A percentile compares a stretch with the other conserved stretches of the same genome.
These are phyloP conservation scores for Marisa cornuarietis DNA, from an alignment of 1,140 invertebrate genomes.

Conservation along the genomic window DNA sequence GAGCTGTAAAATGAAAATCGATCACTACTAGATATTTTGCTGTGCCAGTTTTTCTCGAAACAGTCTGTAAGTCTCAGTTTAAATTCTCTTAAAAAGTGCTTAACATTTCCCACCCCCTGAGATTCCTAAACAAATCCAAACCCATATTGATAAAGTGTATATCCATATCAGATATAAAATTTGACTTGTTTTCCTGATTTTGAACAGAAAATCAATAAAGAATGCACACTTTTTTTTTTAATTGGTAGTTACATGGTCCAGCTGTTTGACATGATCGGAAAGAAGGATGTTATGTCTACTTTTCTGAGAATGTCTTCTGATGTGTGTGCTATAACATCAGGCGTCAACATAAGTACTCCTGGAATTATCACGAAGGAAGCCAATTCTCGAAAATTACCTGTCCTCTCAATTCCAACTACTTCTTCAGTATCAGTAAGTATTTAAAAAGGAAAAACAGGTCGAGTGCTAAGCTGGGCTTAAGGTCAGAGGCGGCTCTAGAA, in stretches of 20 bases:
- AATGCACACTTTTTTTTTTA: background rate
- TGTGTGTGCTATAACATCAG: background rate
- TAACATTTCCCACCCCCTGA: too few species aligned
- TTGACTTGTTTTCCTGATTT: background rate
- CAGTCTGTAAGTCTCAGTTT: too few species aligned
- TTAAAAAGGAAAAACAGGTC: too few species aligned
- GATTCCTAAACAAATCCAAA: too few species aligned
- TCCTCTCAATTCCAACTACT: background rate
- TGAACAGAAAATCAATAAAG: background rate
- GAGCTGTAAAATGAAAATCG: too few species aligned
- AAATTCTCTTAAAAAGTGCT: too few species aligned
- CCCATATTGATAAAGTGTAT: too few species aligned
- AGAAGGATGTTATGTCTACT: background rate
- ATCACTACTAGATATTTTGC: too few species aligned
- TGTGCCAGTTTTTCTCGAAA: too few species aligned
- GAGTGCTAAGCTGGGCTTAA: too few species aligned
- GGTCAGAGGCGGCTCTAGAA: too few species aligned
- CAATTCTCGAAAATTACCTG: background rate
- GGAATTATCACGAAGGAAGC: background rate
- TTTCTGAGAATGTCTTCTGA: conserved; percentile 1
- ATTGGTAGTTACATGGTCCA: background rate
- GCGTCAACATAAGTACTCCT: background rate
- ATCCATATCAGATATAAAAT: background rate
- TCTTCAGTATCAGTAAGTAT: background rate
- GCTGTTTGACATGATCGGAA: background rate